A percentile compares a stretch with the other conserved stretches of the same genome.
phyloP scores from a whole-genome alignment of 2,797 vertebrate genomes.

The Esox masquinongy region DNA sequence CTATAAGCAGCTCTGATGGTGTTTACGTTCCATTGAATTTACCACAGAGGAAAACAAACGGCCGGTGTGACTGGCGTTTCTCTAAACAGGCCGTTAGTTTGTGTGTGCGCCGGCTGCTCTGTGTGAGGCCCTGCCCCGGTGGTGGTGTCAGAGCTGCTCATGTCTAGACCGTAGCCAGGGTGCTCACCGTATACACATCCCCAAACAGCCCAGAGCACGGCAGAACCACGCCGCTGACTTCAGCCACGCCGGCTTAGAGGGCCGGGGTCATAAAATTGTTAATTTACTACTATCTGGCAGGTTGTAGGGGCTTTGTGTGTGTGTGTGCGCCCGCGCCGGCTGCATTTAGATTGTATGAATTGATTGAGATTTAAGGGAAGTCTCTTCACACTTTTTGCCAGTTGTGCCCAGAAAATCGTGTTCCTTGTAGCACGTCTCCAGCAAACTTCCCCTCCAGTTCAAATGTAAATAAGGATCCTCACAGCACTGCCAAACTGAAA shows the following conservation, averaged over 20 bases:
- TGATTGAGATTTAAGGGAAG: not conserved
- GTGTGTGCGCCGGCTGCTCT: constrained; percentile 12
- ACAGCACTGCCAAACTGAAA: constrained; percentile 33
- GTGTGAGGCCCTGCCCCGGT: constrained; percentile 36
- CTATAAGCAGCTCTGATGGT: constrained; percentile 31
- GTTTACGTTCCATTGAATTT: constrained; percentile 55
- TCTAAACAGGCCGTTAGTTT: constrained; percentile 31
- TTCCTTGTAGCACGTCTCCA: constrained; percentile 16
- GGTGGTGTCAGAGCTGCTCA: constrained; percentile 48
- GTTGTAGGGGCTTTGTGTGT: constrained; percentile 32
- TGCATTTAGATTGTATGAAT: no score
- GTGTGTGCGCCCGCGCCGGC: no score
- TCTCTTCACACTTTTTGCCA: constrained; percentile 33
- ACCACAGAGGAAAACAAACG: constrained; percentile 57
- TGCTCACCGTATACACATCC: constrained; percentile 33
- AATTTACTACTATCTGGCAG: constrained; percentile 48
- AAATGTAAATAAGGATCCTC: constrained; percentile 30
- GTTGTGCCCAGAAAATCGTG: not conserved
- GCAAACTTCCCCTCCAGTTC: constrained; percentile 43
- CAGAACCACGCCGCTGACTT: constrained; percentile 27
- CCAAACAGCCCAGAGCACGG: constrained; percentile 18
- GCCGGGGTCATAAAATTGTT: no score
- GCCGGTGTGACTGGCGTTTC: constrained; percentile 31
- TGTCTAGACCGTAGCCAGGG: constrained; percentile 61
- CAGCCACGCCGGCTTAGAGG: no score